phyloP scores from a whole-genome alignment of 2,113 vertebrate genomes.

The Illadopsis cleaveri region DNA sequence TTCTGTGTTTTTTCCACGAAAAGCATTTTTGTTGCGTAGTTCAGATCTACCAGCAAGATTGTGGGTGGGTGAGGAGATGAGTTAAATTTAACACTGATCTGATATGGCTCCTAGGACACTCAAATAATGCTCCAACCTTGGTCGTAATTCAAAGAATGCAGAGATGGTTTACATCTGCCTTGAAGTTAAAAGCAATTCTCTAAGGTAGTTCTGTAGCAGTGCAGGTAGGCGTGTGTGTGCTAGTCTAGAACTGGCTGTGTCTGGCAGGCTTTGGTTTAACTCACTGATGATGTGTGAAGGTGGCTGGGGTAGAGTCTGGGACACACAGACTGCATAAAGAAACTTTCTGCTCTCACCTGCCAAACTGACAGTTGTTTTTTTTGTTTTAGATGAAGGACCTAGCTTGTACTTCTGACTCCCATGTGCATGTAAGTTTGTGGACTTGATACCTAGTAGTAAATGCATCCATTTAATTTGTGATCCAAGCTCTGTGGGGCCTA shows the following conservation, averaged over 20 bases:
- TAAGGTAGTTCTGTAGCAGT: background rate
- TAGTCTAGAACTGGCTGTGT: background rate
- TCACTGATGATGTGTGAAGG: background rate
- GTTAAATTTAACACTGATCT: background rate
- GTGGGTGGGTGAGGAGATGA: background rate
- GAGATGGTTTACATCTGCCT: background rate
- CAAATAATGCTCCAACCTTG: background rate
- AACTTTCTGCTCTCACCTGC: background rate
- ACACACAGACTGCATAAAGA: background rate
- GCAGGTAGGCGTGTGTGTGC: background rate
- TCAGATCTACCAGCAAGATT: background rate
- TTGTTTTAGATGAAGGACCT: slow-evolving; percentile 37
- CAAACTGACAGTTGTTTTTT: background rate
- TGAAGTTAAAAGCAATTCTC: background rate
- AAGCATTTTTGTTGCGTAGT: background rate
- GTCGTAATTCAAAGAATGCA: background rate
- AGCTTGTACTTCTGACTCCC: slow-evolving; percentile 29
- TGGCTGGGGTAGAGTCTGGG: background rate
- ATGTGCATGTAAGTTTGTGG: slow-evolving; percentile 16
- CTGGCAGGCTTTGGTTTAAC: background rate
- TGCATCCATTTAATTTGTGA: background rate
- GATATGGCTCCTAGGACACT: background rate
- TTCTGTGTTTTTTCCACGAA: background rate
- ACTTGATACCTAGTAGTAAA: background rate
- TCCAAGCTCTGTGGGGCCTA: background rate